These are phyloP conservation scores for Scaptomyza polygonia DNA, from an alignment of 2,888 invertebrate species.

Conservation along the genomic window DNA sequence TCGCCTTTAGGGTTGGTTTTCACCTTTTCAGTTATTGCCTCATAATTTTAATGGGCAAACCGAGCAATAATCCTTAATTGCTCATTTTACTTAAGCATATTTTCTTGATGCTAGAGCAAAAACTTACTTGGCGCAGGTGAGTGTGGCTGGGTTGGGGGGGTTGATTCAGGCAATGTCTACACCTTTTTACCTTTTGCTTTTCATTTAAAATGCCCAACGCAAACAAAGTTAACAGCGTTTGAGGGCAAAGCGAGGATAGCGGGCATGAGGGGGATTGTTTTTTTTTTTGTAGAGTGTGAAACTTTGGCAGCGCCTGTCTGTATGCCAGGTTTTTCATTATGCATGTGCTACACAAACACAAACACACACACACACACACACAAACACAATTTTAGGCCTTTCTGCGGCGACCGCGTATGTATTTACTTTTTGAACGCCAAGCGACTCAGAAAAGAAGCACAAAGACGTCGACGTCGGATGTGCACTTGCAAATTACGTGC, in stretches of 20 bases:
- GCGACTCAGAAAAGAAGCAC: slow-evolving; percentile 28
- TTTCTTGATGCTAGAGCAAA: slow-evolving; percentile 50
- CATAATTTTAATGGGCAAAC: slow-evolving; percentile 74
- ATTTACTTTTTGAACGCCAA: slow-evolving; percentile 52
- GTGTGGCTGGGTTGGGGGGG: neutral
- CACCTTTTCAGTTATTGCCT: slow-evolving; percentile 50
- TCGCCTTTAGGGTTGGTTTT: slow-evolving; percentile 23
- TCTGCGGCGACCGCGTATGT: slow-evolving; percentile 56
- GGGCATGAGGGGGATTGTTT: neutral
- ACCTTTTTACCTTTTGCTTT: slow-evolving; percentile 52
- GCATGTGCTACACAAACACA: slow-evolving; percentile 49
- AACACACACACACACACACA: slow-evolving; percentile 21
- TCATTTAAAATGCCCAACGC: slow-evolving; percentile 76
- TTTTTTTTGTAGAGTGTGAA: slow-evolving; percentile 50
- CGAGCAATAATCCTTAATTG: slow-evolving; percentile 77
- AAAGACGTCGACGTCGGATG: slow-evolving; percentile 60
- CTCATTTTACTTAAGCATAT: slow-evolving; percentile 76
- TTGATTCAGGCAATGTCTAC: slow-evolving; percentile 14
- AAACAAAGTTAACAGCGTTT: slow-evolving; percentile 64
- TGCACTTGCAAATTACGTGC: slow-evolving; percentile 75
- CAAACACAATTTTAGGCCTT: slow-evolving; percentile 65
- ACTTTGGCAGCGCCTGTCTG: slow-evolving; percentile 55
- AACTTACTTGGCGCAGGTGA: neutral
- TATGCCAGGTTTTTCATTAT: slow-evolving; percentile 65
- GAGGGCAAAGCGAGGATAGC: neutral